Base-by-base conservation (phyloP, 2,888 invertebrate species). In the Herminia tarsipennalis region DNA sequence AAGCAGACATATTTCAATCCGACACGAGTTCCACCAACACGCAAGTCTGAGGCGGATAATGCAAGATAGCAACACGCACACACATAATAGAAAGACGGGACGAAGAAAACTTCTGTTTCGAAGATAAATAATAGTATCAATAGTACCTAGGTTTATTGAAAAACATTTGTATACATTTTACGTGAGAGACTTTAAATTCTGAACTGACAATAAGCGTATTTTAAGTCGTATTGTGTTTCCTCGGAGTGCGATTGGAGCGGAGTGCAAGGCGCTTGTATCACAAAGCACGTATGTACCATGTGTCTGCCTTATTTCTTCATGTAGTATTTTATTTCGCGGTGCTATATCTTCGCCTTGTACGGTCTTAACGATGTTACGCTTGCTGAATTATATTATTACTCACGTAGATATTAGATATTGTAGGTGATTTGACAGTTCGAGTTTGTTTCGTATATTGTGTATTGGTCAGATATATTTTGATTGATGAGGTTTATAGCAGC, bases 11-110 rank as follows among this genome's bases (percentile, higher is more conserved):
- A 86, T 92, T 73, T 83, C 91, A 56, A 89, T 92, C 65, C 78
- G 92, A 39, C 92, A 92, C 58, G 88, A 92, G 70, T 92, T 92
- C 52, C 92, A 92, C 61, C 89, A 90, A 56, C 90, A 92, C 65
- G 81, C 91, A 24, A 90, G 92, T 51, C 67, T 92, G 59, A 79
- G 75, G 36, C 75, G 92, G 29, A 92, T 92, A 61, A 86, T 92
- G 86, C 81, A 84, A 43, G 92, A 92, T 58, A 78, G 73, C 42
- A 73, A 86, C 51, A 59, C 70, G 18, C 79, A 83, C 47, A 50
- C 70, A 45, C 81, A 81, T 56, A 79, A 71, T 39, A 76, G 76
- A 30, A 79, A 70, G 63, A 51, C 63, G 35, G 76, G 77, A 36
- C 52, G 64, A 34, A 78, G 80, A 74, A 88, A 81, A 83, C 70